Base-by-base conservation (phyloP, 1,140 invertebrate genomes). In the Drosophila pandora region DNA sequence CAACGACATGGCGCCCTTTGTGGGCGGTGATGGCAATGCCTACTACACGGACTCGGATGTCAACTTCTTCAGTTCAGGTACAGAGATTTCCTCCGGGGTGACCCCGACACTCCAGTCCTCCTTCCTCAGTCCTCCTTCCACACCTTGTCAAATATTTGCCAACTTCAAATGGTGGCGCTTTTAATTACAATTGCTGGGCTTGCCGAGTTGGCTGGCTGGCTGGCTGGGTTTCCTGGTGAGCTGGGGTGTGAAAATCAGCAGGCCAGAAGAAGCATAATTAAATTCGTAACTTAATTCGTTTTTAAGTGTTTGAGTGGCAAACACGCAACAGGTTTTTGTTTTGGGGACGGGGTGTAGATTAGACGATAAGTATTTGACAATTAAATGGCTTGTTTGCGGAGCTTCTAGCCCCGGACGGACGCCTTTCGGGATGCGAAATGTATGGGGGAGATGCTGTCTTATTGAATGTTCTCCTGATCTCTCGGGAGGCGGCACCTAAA, bases 1-100 rank as follows among this genome's bases (percentile, higher is more conserved):
- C 43, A 91, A 91, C 52, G 90, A 91, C 41, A 88, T 90, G 53
- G 49, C 81, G 55, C 79, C 83, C 41, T 91, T 87, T 70, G 79
- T 64, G 34, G 70, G 82, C 22, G 85, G 90, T 22, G 85, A 87
- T 43, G 78, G 68, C 32, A 90, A 80, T 56, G 62, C 88, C 23
- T 90, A 90, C 45, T 90, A 90, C 71, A 90, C 88, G 34, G 88
- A 90, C 13, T 74, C 90, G 68, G 90, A 91, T 90, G 82, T 90
- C 54, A 91, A 91, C 72, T 91, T 90, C 79, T 91, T 91, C 54
- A 91, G 90, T 56, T 80, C 82, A 90, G 87, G 83, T 90, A 21
- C 41, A 91, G 55, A 64, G 63, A 67, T 85, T 37, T 37, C 34
- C 34, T 28, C 25, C 3, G 34, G 34, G 34, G 34, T 37, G 10